A percentile compares a stretch with the other conserved stretches of the same genome.
phyloP scores from a whole-genome alignment of 35 echinoderm and acorn worm genomes.

The Heliocidaris tuberculata region DNA sequence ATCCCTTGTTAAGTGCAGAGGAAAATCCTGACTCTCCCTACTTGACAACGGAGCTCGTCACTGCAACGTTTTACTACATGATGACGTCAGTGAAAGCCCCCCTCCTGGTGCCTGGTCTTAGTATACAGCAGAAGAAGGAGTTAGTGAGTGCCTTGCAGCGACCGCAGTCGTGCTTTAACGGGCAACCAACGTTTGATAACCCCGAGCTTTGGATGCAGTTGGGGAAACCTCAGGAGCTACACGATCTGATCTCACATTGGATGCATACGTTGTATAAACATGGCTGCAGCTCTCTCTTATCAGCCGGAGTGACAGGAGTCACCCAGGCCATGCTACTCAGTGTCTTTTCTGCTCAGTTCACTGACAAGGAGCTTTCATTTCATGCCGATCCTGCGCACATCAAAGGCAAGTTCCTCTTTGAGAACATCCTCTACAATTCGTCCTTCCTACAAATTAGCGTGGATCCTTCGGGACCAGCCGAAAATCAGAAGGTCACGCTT shows the following conservation, averaged over 20 bases:
- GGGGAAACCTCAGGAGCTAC: constrained; percentile 55
- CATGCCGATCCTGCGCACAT: constrained; percentile 86
- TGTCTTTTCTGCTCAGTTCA: constrained; percentile 86
- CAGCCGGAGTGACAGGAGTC: constrained; percentile 70
- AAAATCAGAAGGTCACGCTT: constrained; percentile 65
- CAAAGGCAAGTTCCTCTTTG: constrained; percentile 66
- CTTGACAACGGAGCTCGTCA: constrained; percentile 64
- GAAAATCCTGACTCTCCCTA: constrained; percentile 35
- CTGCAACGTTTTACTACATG: constrained; percentile 78
- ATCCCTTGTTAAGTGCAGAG: constrained; percentile 45
- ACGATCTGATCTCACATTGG: constrained; percentile 87
- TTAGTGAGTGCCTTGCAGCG: constrained; percentile 74
- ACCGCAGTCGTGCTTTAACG: constrained; percentile 90
- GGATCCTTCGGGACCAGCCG: constrained; percentile 59
- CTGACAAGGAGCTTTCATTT: constrained; percentile 88
- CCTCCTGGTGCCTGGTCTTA: constrained; percentile 63
- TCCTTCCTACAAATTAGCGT: constrained; percentile 72
- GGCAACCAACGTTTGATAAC: constrained; percentile 77
- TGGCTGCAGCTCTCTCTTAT: constrained; percentile 72
- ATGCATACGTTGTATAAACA: constrained; percentile 89
- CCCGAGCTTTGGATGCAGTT: constrained; percentile 64
- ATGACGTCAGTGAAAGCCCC: constrained; percentile 79
- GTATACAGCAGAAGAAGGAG: constrained; percentile 67
- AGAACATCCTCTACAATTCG: constrained; percentile 79
- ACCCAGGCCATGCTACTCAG: constrained; percentile 91